Conservation (phyloP, 2,888 invertebrate genomes). For the Diaperis boleti region DNA sequence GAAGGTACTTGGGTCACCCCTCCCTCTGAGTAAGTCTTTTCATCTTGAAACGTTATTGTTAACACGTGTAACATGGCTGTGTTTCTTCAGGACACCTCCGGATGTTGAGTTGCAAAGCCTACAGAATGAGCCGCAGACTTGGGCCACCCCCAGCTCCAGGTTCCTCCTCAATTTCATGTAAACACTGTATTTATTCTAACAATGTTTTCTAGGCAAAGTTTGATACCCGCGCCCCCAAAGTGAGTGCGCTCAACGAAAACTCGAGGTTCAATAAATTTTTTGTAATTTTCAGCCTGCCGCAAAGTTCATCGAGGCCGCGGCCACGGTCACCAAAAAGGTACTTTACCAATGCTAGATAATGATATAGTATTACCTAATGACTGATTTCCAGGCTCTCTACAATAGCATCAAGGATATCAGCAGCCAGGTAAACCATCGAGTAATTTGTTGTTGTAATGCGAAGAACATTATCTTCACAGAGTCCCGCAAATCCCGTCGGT, state of each 20-base stretch:
- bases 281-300: not conserved
- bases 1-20: slow-evolving; percentile 57
- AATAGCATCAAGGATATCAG: slow-evolving; percentile 52
- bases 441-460: slow-evolving; percentile 14
- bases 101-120: slow-evolving; percentile 24
- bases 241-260: slow-evolving; percentile 28
- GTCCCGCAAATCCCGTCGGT: slow-evolving; percentile 46
- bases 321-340: slow-evolving; percentile 42
- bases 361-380: slow-evolving; percentile 25
- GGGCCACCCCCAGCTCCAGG: slow-evolving; percentile 44
- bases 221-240: slow-evolving; percentile 51
- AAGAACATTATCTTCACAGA: slow-evolving; percentile 30
- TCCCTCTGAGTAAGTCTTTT: slow-evolving; percentile 50
- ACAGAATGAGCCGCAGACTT: slow-evolving; percentile 33
- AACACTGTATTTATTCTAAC: not conserved
- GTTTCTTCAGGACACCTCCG: slow-evolving; percentile 29
- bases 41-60: not conserved
- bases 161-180: not conserved
- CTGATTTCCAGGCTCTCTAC: slow-evolving; percentile 47
- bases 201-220: slow-evolving; percentile 15
- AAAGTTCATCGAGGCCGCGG: slow-evolving; percentile 36
- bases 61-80: not conserved
- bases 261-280: not conserved
- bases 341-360: too few species aligned
- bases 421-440: slow-evolving; percentile 49